Percentiles rank a stretch among this genome's conserved stretches.
phyloP scores from a whole-genome alignment of 2,888 invertebrate genomes.

The Lasioglossum leucozonium region DNA sequence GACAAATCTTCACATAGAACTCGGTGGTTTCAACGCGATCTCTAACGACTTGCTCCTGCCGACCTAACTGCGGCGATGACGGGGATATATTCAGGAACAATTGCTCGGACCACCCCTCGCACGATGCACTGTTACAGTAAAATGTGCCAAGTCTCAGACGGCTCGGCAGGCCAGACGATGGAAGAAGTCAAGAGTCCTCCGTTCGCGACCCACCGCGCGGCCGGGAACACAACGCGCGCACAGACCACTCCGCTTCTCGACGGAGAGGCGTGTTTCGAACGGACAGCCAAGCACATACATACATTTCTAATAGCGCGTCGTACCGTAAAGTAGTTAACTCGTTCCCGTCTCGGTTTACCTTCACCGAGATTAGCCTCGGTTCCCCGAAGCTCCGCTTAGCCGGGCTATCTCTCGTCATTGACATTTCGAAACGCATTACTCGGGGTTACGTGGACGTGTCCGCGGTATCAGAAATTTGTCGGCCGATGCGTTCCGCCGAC shows the following conservation, averaged over 20 bases:
- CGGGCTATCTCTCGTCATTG: not conserved
- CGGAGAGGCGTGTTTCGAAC: constrained; percentile 5
- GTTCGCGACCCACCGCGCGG: not conserved
- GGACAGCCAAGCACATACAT: not conserved
- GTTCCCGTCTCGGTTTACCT: not conserved
- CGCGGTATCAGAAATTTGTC: constrained; percentile 32
- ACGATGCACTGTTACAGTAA: not conserved
- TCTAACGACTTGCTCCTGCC: too few relatives aligned
- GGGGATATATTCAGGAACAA: not conserved
- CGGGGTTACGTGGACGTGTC: constrained; percentile 3
- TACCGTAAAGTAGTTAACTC: constrained; percentile 10
- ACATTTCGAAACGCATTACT: constrained; percentile 28
- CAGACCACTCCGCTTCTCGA: not conserved
- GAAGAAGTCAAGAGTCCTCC: not conserved
- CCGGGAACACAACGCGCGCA: not conserved
- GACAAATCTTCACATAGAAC: too few relatives aligned
- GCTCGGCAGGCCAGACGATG: not conserved
- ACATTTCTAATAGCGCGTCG: constrained; percentile 7
- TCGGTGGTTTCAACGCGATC: too few relatives aligned
- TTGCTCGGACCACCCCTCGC: not conserved
- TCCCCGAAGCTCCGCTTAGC: not conserved
- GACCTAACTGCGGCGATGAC: too few relatives aligned
- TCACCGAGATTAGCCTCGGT: not conserved
- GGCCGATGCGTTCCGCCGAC: constrained; percentile 5
- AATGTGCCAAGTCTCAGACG: not conserved